These are phyloP conservation scores for Drosophila longiperda DNA, from an alignment of 2,888 invertebrate species.

Conservation along the genomic window DNA sequence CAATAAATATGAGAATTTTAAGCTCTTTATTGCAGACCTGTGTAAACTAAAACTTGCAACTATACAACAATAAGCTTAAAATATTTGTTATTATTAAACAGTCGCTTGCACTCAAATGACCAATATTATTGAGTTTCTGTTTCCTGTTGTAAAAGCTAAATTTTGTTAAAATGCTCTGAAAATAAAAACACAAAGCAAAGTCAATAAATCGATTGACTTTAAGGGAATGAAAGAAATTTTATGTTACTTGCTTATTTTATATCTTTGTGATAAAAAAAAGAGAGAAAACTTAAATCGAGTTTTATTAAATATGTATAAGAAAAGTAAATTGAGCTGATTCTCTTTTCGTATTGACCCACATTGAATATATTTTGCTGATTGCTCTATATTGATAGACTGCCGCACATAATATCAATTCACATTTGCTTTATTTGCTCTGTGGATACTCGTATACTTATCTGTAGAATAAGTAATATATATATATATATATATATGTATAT, in stretches of 20 bases:
- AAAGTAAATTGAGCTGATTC: background rate
- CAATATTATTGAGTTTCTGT: background rate
- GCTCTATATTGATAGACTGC: background rate
- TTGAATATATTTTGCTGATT: background rate
- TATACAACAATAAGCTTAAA: background rate
- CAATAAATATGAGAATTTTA: background rate
- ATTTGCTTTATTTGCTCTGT: background rate
- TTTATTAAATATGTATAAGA: background rate
- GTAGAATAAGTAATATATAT: slow-evolving; percentile 8
- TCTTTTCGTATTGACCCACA: background rate
- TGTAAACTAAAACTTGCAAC: background rate
- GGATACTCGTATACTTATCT: slow-evolving; percentile 1
- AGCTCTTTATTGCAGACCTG: background rate
- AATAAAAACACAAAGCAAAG: background rate
- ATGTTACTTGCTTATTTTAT: background rate
- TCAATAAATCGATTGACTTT: background rate
- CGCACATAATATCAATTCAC: slow-evolving; percentile 2
- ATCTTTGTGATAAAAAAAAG: background rate
- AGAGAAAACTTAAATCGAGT: background rate
- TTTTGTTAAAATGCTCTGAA: background rate
- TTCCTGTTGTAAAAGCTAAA: background rate
- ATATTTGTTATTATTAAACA: background rate
- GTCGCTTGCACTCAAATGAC: background rate
- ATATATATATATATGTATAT: background rate
- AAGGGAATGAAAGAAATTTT: background rate